Conservation (phyloP, 1,140 invertebrate species). For the Cotesia chilonis region DNA sequence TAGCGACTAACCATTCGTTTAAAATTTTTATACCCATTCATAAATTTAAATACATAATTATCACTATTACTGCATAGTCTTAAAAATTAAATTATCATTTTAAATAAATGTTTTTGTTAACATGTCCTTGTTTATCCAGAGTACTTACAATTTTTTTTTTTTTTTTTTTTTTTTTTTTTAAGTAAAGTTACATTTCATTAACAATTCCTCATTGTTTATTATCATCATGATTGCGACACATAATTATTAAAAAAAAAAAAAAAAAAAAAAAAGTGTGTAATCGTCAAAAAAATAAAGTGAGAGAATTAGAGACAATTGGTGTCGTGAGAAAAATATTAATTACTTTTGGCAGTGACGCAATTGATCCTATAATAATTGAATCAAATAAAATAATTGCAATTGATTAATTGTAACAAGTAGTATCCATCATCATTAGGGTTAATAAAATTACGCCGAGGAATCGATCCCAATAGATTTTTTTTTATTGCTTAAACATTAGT, state of each 20-base stretch:
- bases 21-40: too few species aligned
- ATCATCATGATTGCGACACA: conserved; percentile 6
- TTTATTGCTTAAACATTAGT: neutral
- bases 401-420: conserved; percentile 30
- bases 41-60: too few species aligned
- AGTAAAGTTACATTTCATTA: neutral
- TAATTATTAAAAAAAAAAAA: conserved; percentile 10
- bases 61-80: too few species aligned
- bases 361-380: conserved; percentile 16
- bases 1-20: too few species aligned
- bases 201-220: conserved; percentile 12
- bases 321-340: conserved; percentile 17
- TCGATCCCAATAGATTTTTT: conserved; percentile 21
- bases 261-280: too few species aligned
- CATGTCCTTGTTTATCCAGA: conserved; percentile 22
- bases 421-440: conserved; percentile 26
- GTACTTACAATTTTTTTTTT: conserved; percentile 29
- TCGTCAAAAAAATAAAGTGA: too few species aligned
- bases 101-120: neutral
- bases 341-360: conserved; percentile 28
- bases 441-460: conserved; percentile 8
- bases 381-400: conserved; percentile 22
- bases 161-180: neutral
- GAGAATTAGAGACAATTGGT: neutral
- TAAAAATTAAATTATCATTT: too few species aligned